These are phyloP conservation scores for Synergus japonicus DNA, from an alignment of 2,888 invertebrate genomes.

Conservation along the genomic window DNA sequence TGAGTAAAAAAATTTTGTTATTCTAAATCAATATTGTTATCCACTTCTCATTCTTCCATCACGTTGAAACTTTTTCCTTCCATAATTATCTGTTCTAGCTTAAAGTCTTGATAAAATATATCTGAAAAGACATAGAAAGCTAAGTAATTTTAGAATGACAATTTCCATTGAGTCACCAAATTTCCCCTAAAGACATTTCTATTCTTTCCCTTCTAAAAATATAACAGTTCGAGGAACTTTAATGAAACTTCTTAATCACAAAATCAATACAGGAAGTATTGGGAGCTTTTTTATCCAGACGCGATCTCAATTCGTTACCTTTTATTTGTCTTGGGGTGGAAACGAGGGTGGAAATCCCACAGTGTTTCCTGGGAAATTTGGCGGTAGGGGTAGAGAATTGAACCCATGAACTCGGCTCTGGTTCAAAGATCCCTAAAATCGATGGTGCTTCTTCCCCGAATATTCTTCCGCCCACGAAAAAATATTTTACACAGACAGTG, in stretches of 20 bases:
- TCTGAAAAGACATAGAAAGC: no score
- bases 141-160: not conserved
- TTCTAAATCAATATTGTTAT: slow-evolving; percentile 1
- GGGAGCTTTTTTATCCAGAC: not conserved
- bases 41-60: not conserved
- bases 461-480: not conserved
- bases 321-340: slow-evolving; percentile 9
- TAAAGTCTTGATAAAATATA: no score
- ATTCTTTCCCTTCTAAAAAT: not conserved
- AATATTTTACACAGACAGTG: not conserved
- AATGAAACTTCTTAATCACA: slow-evolving; percentile 4
- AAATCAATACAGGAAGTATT: slow-evolving; percentile 21
- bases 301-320: slow-evolving; percentile 13
- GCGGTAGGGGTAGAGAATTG: slow-evolving; percentile 6
- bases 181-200: not conserved
- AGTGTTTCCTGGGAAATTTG: slow-evolving; percentile 2
- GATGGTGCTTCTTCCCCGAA: slow-evolving; percentile 25
- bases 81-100: no score
- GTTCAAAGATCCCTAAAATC: not conserved
- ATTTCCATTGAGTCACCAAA: not conserved
- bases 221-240: not conserved
- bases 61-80: not conserved
- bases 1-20: not conserved
- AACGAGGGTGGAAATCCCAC: not conserved
- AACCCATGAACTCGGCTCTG: slow-evolving; percentile 22